Conservation (phyloP, 2,888 invertebrate genomes). For the Andrena dorsata region DNA sequence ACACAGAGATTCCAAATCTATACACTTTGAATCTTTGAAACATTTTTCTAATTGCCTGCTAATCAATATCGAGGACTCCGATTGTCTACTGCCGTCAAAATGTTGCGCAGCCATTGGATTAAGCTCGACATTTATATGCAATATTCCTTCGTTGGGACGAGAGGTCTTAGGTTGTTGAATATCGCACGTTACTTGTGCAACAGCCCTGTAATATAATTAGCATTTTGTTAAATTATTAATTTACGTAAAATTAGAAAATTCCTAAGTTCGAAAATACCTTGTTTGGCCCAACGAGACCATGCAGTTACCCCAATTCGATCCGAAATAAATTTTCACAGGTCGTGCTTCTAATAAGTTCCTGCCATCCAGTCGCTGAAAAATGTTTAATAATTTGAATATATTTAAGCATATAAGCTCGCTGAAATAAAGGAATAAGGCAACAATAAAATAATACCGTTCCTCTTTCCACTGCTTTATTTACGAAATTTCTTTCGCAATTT, state of each 20-base stretch:
- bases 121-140: slow-evolving; percentile 94
- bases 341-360: slow-evolving; percentile 91
- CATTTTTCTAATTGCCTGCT: slow-evolving; percentile 95
- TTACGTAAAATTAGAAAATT: no score
- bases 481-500: slow-evolving; percentile 90
- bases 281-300: slow-evolving; percentile 92
- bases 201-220: slow-evolving; percentile 87
- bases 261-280: slow-evolving; percentile 85
- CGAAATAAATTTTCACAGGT: slow-evolving; percentile 90
- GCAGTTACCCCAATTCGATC: slow-evolving; percentile 94
- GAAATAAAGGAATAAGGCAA: slow-evolving; percentile 1
- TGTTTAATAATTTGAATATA: slow-evolving; percentile 15
- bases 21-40: slow-evolving; percentile 95
- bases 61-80: slow-evolving; percentile 90
- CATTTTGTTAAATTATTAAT: not conserved
- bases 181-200: slow-evolving; percentile 96
- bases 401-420: not conserved
- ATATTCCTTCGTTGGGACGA: slow-evolving; percentile 94
- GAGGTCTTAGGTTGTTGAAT: slow-evolving; percentile 93
- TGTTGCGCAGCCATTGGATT: slow-evolving; percentile 94
- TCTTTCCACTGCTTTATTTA: slow-evolving; percentile 88
- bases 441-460: slow-evolving; percentile 87
- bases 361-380: slow-evolving; percentile 92
- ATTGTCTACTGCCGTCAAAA: slow-evolving; percentile 92
- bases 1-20: slow-evolving; percentile 98